phyloP scores from a whole-genome alignment of 2,113 vertebrate species.

The Sphyrna mokarran region DNA sequence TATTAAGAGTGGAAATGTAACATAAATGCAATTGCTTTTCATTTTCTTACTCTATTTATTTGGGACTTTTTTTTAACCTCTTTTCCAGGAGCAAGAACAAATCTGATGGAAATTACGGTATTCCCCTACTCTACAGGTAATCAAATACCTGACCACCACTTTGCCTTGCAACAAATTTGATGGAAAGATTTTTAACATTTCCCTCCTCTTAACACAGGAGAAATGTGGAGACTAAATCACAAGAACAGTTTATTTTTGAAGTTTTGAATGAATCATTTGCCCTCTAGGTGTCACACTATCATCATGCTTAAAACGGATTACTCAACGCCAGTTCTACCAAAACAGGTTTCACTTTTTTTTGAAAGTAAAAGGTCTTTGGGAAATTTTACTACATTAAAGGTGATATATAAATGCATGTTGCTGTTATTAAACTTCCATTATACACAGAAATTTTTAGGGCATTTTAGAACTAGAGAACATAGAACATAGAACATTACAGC shows the following conservation, averaged over 20 bases:
- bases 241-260: neutral
- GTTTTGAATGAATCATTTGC: slow-evolving; percentile 4
- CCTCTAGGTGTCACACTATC: slow-evolving; percentile 14
- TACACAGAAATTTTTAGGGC: neutral
- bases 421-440: neutral
- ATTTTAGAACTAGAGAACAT: too few species aligned
- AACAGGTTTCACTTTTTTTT: neutral
- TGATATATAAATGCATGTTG: neutral
- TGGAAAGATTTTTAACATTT: neutral
- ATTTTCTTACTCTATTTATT: neutral
- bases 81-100: neutral
- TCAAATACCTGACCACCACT: neutral
- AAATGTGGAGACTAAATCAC: neutral
- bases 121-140: neutral
- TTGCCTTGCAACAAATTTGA: neutral
- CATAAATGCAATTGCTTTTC: neutral
- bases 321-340: neutral
- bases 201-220: neutral
- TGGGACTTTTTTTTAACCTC: neutral
- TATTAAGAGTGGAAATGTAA: neutral
- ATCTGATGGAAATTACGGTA: neutral
- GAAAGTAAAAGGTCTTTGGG: neutral
- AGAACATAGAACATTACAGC: too few species aligned
- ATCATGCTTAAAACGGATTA: neutral
- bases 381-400: neutral